Conservation (phyloP, 1,140 invertebrate genomes). For the Listronotus oregonensis region DNA sequence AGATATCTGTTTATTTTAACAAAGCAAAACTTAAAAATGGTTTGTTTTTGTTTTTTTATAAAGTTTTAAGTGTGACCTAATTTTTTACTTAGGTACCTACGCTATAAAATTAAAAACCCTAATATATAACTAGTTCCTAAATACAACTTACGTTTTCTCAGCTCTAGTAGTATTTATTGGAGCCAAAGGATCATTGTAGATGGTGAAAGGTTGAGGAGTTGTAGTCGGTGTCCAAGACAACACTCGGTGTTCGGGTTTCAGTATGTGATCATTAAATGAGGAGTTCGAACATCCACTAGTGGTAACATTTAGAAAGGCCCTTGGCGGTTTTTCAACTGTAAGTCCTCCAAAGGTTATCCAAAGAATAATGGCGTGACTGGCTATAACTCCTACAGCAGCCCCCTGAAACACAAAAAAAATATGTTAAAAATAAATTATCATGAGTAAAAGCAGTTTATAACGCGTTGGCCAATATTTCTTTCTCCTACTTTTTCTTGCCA, state of each 20-base stretch:
- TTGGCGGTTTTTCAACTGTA: slow-evolving; percentile 57
- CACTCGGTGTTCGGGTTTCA: slow-evolving; percentile 50
- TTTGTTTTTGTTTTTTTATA: no score
- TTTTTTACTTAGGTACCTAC: no score
- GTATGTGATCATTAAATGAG: slow-evolving; percentile 65
- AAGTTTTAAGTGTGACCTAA: no score
- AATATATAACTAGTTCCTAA: no score
- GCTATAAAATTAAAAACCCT: no score
- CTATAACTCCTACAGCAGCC: slow-evolving; percentile 69
- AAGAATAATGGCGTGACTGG: slow-evolving; percentile 66
- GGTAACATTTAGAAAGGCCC: slow-evolving; percentile 61
- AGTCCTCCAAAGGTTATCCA: slow-evolving; percentile 71
- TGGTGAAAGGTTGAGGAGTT: slow-evolving; percentile 37
- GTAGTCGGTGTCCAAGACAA: slow-evolving; percentile 40
- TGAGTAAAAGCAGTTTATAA: no score
- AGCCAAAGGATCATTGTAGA: slow-evolving; percentile 38
- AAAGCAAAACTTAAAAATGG: no score
- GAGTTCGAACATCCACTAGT: slow-evolving; percentile 68
- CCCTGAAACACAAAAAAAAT: slow-evolving; percentile 56
- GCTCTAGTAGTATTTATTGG: slow-evolving; percentile 37
- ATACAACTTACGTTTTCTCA: slow-evolving; percentile 45
- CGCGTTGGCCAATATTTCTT: no score
- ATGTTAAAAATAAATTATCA: no score
- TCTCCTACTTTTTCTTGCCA: no score
- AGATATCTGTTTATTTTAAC: no score